Base-by-base conservation (phyloP, 2,797 vertebrate genomes). In the Ctenochaetus hawaiiensis region DNA sequence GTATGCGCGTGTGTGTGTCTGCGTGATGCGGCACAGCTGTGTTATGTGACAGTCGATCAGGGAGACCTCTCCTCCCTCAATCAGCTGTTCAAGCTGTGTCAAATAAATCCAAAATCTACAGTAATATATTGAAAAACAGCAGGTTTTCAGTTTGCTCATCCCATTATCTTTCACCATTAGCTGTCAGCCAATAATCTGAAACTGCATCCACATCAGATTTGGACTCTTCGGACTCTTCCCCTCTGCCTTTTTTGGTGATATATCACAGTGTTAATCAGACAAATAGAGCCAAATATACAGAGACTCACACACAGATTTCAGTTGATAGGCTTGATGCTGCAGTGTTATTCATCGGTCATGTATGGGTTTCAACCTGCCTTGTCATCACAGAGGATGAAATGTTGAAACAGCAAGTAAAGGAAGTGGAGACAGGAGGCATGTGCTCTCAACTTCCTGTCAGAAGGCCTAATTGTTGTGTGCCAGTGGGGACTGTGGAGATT, bases 391-490 rank as follows among this genome's bases (percentile, higher is more conserved):
- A 54, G 64, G 81, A 80, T 88, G 80, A 84, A 64, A 79, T 67
- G 70, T 49, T 74, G 77, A 34, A 34, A 70, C 76, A 83, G 79
- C 70, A 75, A 49, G 53, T 45, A 52, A n/a, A 86, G 89, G 90
- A 93, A 92, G 72, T 71, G 65, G 72, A 89, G 83, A 89, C 77
- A 87, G 89, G 84, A 90, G 89, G 67, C 77, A 71, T 83, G 81
- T 83, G 82, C 54, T 13, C 60, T 87, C 8, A 34, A 72, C 88
- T 93, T 93, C 91, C 92, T 90, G 83, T 87, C 72, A 77, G 73
- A 72, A 54, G 62, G 61, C 57, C 53, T 86, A 89, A 92, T 91
- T 90, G 86, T 81, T 76, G 65, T 79, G 80, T 76, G 78, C 75
- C 89, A 77, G 71, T 53, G 59, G 75, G 84, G 61, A 78, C 39